A percentile compares a stretch with the other conserved stretches of the same genome.
phyloP scores from a whole-genome alignment of 92 coral and sea anemone genomes.

The Phymanthus crucifer region DNA sequence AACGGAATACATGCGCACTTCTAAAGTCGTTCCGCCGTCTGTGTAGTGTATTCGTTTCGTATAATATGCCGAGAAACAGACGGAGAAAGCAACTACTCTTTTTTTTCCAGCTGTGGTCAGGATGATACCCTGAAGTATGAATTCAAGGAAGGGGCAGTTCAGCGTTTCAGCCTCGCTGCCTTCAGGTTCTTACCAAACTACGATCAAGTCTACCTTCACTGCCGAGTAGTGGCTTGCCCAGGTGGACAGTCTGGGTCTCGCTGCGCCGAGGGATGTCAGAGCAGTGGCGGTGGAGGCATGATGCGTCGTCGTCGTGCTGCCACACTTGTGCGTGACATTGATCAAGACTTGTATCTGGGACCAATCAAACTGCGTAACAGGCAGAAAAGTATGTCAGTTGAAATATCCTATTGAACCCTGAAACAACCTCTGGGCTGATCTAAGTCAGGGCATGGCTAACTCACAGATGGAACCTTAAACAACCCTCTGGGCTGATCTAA shows the following conservation, averaged over 20 bases:
- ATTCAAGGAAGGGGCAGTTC: conserved; percentile 46
- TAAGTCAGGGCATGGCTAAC: no score
- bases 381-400: conserved; percentile 15
- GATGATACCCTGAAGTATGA: conserved; percentile 66
- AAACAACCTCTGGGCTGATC: no score
- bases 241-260: conserved; percentile 47
- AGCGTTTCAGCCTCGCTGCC: conserved; percentile 73
- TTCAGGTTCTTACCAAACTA: conserved; percentile 70
- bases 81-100: not conserved
- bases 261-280: conserved; percentile 59
- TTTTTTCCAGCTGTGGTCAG: conserved; percentile 48
- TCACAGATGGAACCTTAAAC: no score
- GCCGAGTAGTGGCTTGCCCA: conserved; percentile 69
- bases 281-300: conserved; percentile 13
- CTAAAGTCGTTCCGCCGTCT: no score
- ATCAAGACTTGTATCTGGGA: conserved; percentile 28
- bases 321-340: conserved; percentile 13
- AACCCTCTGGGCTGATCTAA: no score
- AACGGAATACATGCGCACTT: no score
- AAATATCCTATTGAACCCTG: not conserved
- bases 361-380: conserved; percentile 36
- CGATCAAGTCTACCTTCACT: conserved; percentile 68
- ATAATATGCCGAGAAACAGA: no score
- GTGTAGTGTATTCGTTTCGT: no score
- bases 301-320: conserved; percentile 41